Evolutionary conservation across 92 coral and sea anemone species (phyloP), one percentile per base, ranked within the genome.

Genomic region (Pocillopora grandis): DNA sequence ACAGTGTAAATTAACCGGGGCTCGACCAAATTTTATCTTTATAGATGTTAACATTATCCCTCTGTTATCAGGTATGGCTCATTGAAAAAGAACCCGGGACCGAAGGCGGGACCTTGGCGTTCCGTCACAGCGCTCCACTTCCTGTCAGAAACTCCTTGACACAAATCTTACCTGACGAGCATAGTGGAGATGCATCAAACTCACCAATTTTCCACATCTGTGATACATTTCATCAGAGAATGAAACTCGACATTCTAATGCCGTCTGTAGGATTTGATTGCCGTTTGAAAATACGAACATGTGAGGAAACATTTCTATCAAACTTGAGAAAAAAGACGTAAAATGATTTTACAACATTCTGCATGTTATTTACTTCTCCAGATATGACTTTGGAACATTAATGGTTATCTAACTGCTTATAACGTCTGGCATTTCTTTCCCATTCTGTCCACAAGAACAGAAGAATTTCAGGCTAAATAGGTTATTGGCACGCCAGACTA

Each of bases 131-230:
- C 17, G 80, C 92, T 12, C 92, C 92, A 0, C 61, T 83, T 35
- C 60, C 71, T 36, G 92, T 89, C n/a, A 86, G 75, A 68, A 89
- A 77, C 68, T 63, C 76, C 36, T 76, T 62, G 36, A 61, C 63
- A 5, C 71, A 56, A 12, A 87, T 76, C 23, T 13, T 49, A 56
- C 48, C 81, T 21, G 72, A 80, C 60, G 92, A 86, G 48, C 70
- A 69, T 8, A 21, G 57, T 17, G 81, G 78, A 9, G 77, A 80
- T 21, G 63, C 87, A 2, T 69, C 92, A 15, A 62, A 60, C 56
- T 78, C 69, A 20, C 92, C 92, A 2, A 71, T 67, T 6, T 89
- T 89, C 35, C 77, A 89, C 73, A 84, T 89, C 20, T 89, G 92
- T 49, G 62, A 84, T 61, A 84, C 73, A 11, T 71, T 62, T 56